Evolutionary conservation across 2,888 invertebrate species (phyloP).

Genomic region (Cordylochernes scorpioides): DNA sequence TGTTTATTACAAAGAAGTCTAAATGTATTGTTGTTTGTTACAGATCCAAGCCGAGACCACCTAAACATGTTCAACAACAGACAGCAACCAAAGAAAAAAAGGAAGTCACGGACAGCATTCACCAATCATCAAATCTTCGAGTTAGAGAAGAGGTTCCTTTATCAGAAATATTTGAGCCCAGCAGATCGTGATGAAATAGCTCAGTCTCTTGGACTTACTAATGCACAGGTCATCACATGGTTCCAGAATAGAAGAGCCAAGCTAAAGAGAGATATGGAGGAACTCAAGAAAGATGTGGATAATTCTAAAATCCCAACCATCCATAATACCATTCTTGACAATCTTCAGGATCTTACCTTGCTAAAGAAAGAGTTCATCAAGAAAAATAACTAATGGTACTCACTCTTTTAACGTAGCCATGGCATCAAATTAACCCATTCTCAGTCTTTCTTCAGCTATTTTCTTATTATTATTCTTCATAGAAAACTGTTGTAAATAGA

Average conservation of each 20-base stretch:
- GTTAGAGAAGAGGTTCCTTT: conserved; percentile 81
- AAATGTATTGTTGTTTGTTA: too few species aligned
- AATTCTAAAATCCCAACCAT: conserved; percentile 52
- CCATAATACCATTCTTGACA: conserved; percentile 40
- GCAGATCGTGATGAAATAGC: conserved; percentile 94
- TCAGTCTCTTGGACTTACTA: conserved; percentile 67
- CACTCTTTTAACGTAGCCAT: too few species aligned
- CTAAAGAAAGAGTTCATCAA: conserved; percentile 54
- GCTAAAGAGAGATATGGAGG: conserved; percentile 48
- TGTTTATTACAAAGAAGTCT: too few species aligned
- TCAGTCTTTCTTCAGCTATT: too few species aligned
- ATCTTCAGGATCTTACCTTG: conserved; percentile 67
- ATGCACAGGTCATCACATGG: conserved; percentile 96
- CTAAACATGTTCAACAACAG: conserved; percentile 60
- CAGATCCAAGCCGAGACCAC: conserved; percentile 42
- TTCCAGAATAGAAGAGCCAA: conserved; percentile 81
- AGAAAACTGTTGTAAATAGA: too few species aligned
- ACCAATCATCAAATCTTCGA: conserved; percentile 97
- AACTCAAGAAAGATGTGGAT: conserved; percentile 69
- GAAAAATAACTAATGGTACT: too few species aligned
- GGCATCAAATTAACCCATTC: too few species aligned
- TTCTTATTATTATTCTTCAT: too few species aligned
- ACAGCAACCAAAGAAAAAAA: conserved; percentile 79
- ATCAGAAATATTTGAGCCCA: conserved; percentile 91
- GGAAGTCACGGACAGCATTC: conserved; percentile 83